Evolutionary conservation across 1,140 invertebrate genomes (phyloP).

Genomic region (Tetramorium simillimum): DNA sequence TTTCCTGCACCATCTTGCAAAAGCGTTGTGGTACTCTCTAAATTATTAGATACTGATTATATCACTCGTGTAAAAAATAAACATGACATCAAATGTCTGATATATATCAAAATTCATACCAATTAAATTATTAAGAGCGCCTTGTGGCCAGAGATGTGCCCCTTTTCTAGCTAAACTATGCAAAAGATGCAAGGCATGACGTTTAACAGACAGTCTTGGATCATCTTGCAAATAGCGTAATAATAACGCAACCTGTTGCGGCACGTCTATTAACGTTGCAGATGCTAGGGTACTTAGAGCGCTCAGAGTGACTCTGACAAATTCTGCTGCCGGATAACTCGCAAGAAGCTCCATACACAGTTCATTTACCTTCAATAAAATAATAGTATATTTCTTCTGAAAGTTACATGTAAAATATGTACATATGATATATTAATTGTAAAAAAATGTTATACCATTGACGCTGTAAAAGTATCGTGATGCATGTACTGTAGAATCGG

Average conservation of each 20-base stretch:
- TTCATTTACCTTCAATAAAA: conserved; percentile 86
- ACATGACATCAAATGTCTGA: background rate
- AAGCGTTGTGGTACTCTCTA: conserved; percentile 82
- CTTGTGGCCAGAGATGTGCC: conserved; percentile 93
- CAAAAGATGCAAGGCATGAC: conserved; percentile 91
- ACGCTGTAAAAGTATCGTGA: conserved; percentile 94
- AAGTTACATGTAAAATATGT: background rate
- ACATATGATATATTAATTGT: background rate
- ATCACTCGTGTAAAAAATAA: background rate
- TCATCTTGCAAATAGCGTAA: conserved; percentile 87
- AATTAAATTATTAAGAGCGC: conserved; percentile 89
- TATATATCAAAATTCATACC: conserved; percentile 68
- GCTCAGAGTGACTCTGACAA: conserved; percentile 94
- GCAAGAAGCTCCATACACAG: conserved; percentile 93
- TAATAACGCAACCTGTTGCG: conserved; percentile 91
- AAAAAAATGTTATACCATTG: conserved; percentile 89
- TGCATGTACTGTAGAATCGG: conserved; percentile 97
- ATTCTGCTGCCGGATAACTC: conserved; percentile 95
- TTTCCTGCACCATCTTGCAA: conserved; percentile 81
- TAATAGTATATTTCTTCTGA: background rate
- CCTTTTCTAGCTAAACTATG: conserved; percentile 91
- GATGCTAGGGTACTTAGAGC: conserved; percentile 95
- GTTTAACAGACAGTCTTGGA: conserved; percentile 90
- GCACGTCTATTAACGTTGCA: conserved; percentile 95
- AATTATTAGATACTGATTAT: conserved; percentile 58